Evolutionary conservation across 1,140 invertebrate species (phyloP).

Genomic region (Meloidogyne floridensis): DNA sequence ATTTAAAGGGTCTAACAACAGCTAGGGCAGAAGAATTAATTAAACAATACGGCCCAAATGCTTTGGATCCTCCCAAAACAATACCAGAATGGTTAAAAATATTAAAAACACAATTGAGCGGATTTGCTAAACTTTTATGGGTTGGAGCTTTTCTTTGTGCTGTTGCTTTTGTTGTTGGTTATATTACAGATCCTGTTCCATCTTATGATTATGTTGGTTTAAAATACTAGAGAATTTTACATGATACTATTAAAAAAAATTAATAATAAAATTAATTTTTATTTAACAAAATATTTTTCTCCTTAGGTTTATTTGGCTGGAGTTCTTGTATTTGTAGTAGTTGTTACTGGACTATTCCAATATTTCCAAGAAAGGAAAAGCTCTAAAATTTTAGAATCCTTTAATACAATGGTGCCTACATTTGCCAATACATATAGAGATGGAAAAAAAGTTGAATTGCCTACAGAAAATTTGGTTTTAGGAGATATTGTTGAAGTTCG

Average conservation of each 20-base stretch:
- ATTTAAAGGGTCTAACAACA: conserved; percentile 56
- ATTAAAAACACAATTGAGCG: conserved; percentile 65
- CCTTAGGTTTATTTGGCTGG: conserved; percentile 80
- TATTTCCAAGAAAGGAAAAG: conserved; percentile 82
- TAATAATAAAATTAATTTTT: neutral
- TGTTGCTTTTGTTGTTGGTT: conserved; percentile 64
- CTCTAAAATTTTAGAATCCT: conserved; percentile 75
- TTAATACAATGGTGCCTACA: conserved; percentile 54
- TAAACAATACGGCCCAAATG: conserved; percentile 74
- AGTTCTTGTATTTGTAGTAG: conserved; percentile 88
- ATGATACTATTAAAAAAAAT: neutral
- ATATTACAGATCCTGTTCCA: conserved; percentile 57
- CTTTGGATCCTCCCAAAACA: conserved; percentile 66
- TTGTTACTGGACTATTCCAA: conserved; percentile 93
- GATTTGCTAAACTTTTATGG: conserved; percentile 66
- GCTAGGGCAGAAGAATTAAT: conserved; percentile 64
- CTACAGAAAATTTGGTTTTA: conserved; percentile 48
- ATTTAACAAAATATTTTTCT: neutral
- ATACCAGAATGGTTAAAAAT: conserved; percentile 66
- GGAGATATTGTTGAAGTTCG: conserved; percentile 60
- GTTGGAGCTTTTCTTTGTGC: conserved; percentile 66
- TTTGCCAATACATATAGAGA: conserved; percentile 42
- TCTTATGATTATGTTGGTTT: conserved; percentile 61
- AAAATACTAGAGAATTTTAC: too few species aligned
- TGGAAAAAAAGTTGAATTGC: conserved; percentile 43